Evolutionary conservation across 2,113 vertebrate genomes (phyloP).

Genomic region (Mugil cephalus): DNA sequence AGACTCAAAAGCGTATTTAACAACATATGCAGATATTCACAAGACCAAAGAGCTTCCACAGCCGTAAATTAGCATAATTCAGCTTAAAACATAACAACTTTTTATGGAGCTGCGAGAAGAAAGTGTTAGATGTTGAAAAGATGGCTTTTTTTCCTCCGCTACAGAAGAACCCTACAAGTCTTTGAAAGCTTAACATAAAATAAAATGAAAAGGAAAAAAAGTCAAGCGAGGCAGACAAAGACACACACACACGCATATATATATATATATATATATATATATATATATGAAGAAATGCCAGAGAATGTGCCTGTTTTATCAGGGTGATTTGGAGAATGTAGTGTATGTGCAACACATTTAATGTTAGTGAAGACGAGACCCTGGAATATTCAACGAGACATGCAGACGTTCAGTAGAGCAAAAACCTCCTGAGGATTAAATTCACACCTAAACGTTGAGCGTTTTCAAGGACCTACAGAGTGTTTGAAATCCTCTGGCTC

Average conservation of each 20-base stretch:
- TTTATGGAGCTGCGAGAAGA: slow-evolving; percentile 21
- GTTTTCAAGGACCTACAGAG: slow-evolving; percentile 1
- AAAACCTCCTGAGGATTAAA: slow-evolving; percentile 23
- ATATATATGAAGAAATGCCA: slow-evolving; percentile 22
- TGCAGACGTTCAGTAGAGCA: slow-evolving; percentile 2
- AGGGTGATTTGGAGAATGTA: not conserved
- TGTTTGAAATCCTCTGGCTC: not conserved
- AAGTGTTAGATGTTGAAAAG: slow-evolving; percentile 22
- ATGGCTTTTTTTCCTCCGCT: not conserved
- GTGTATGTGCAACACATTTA: not conserved
- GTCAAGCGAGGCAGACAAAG: not conserved
- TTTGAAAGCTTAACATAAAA: slow-evolving; percentile 38
- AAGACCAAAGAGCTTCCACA: slow-evolving; percentile 4
- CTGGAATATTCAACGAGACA: slow-evolving; percentile 16
- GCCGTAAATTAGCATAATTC: slow-evolving; percentile 21
- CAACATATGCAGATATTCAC: slow-evolving; percentile 8
- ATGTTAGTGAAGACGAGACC: not conserved
- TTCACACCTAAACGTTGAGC: slow-evolving; percentile 2
- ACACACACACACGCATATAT: no score
- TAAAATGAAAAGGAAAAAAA: slow-evolving; percentile 1
- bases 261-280: no score
- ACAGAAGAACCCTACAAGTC: slow-evolving; percentile 9
- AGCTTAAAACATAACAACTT: slow-evolving; percentile 12
- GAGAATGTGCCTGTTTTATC: not conserved
- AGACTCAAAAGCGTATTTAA: slow-evolving; percentile 22